phyloP scores from a whole-genome alignment of 2,797 vertebrate genomes.

The Urosaurus nigricauda region DNA sequence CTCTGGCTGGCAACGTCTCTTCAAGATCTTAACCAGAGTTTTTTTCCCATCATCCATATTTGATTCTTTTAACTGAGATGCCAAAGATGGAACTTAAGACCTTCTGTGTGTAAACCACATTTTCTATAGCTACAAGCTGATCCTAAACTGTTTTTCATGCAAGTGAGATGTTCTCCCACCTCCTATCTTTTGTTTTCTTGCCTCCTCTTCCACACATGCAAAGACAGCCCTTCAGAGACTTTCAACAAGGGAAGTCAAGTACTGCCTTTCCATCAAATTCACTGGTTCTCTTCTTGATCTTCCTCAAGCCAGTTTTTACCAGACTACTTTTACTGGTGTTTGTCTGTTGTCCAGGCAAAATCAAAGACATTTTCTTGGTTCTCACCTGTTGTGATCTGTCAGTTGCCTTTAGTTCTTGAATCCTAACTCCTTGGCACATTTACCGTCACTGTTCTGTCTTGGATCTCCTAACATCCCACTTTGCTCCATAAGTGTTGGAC shows the following conservation, averaged over 20 bases:
- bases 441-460: not conserved
- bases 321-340: not conserved
- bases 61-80: not conserved
- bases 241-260: not conserved
- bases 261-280: not conserved
- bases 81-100: no score
- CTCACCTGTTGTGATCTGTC: not conserved
- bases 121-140: no score
- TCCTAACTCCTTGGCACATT: not conserved
- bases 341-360: not conserved
- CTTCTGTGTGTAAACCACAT: no score
- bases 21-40: not conserved
- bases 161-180: not conserved
- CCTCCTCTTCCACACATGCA: not conserved
- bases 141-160: no score
- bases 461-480: not conserved
- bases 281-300: not conserved
- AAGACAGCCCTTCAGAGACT: no score
- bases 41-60: not conserved
- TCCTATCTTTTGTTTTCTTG: not conserved
- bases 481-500: not conserved
- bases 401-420: not conserved
- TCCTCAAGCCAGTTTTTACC: not conserved
- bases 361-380: not conserved
- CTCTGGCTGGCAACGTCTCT: not conserved